phyloP scores from a whole-genome alignment of 2,113 vertebrate genomes.

The Forbesichthys agassizii region DNA sequence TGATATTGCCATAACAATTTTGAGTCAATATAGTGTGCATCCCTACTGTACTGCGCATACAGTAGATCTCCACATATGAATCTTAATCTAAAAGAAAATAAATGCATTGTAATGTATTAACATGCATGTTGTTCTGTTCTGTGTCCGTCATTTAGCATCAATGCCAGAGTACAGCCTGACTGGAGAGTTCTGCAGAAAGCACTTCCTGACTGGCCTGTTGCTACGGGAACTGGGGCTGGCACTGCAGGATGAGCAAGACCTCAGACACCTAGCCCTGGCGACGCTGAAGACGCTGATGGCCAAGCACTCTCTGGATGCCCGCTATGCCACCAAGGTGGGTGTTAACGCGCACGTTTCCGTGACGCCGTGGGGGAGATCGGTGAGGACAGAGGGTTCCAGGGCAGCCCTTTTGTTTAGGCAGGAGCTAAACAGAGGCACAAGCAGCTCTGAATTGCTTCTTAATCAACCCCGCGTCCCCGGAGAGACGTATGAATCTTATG shows the following conservation, averaged over 20 bases:
- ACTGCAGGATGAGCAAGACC: constrained; percentile 94
- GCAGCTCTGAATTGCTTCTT: too few species aligned
- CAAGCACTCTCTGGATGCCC: constrained; percentile 93
- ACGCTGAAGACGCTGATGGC: constrained; percentile 96
- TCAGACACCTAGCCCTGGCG: constrained; percentile 91
- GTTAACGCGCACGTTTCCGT: background rate
- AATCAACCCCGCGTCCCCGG: too few species aligned
- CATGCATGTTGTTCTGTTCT: background rate
- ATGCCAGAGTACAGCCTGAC: constrained; percentile 96
- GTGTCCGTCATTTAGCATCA: constrained; percentile 64
- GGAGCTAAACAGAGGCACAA: too few species aligned
- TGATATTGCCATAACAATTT: too few species aligned
- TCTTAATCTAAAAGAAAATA: too few species aligned
- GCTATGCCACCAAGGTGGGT: constrained; percentile 87
- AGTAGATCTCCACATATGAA: too few species aligned
- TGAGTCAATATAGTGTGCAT: too few species aligned
- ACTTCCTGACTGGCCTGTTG: constrained; percentile 93
- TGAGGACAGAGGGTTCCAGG: too few species aligned
- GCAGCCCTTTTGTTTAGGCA: too few species aligned
- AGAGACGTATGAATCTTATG: too few species aligned
- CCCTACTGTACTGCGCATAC: too few species aligned
- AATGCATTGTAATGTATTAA: too few species aligned
- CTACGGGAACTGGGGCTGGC: constrained; percentile 94
- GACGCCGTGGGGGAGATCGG: background rate
- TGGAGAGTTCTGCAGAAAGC: constrained; percentile 96